Conservation (phyloP, 2,797 vertebrate genomes). For the Sebastes steindachneri region DNA sequence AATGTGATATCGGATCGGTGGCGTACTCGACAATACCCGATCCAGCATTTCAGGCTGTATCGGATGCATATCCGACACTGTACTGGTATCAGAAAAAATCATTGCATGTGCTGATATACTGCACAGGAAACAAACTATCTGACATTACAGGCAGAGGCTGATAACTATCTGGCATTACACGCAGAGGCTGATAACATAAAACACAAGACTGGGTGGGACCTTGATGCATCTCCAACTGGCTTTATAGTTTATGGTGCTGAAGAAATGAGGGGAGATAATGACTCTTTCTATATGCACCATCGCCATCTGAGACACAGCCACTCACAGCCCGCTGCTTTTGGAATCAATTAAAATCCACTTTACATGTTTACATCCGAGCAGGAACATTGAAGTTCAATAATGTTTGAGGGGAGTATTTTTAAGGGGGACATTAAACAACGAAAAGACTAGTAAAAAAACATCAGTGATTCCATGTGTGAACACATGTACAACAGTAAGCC, state of each 20-base stretch:
- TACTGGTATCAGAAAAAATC: conserved; percentile 7
- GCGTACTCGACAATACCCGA: background rate
- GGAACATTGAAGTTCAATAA: background rate
- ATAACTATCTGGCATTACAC: background rate
- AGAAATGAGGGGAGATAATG: conserved; percentile 27
- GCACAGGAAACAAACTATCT: background rate
- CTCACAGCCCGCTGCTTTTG: background rate
- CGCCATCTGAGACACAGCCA: background rate
- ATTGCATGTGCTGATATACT: background rate
- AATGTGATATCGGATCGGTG: too few relatives aligned
- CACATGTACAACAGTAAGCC: background rate
- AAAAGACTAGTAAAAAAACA: background rate
- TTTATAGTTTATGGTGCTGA: conserved; percentile 7
- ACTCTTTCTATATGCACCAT: conserved; percentile 20
- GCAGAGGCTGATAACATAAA: conserved; percentile 3
- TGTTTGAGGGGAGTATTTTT: background rate
- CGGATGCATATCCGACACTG: too few relatives aligned
- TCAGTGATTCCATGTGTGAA: background rate
- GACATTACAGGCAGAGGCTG: background rate
- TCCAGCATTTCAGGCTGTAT: background rate
- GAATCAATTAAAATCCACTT: conserved; percentile 27
- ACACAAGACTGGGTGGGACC: conserved; percentile 7
- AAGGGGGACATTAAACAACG: background rate
- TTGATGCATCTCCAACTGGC: conserved; percentile 10
- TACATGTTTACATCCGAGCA: background rate